phyloP scores from a whole-genome alignment of 2,113 vertebrate species.

The Mola mola region DNA sequence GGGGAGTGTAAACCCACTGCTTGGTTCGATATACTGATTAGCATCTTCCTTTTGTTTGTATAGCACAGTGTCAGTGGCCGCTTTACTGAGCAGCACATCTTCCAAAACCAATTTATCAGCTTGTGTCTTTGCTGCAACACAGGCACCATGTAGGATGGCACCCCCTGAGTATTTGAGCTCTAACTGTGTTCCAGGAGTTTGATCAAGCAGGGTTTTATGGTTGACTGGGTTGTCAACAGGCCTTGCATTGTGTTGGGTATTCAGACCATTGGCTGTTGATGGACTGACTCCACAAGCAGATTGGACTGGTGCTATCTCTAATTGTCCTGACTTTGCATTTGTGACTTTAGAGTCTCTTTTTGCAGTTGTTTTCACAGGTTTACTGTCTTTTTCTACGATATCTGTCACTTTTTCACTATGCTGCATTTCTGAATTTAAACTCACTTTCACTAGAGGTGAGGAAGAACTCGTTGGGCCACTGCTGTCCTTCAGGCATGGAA shows the following conservation, averaged over 20 bases:
- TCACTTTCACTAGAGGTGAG: slow-evolving; percentile 42
- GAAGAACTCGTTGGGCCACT: slow-evolving; percentile 32
- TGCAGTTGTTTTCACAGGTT: slow-evolving; percentile 18
- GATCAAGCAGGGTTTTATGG: slow-evolving; percentile 3
- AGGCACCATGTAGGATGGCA: neutral
- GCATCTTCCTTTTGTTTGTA: slow-evolving; percentile 16
- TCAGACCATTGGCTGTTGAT: neutral
- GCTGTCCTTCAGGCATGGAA: slow-evolving; percentile 30
- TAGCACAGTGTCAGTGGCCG: neutral
- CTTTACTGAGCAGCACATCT: neutral
- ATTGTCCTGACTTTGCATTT: slow-evolving; percentile 22
- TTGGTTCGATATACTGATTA: slow-evolving; percentile 3
- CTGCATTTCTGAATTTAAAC: slow-evolving; percentile 40
- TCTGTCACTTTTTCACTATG: slow-evolving; percentile 25
- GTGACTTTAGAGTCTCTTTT: neutral
- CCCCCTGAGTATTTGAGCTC: slow-evolving; percentile 8
- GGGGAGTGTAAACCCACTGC: neutral
- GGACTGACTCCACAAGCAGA: slow-evolving; percentile 7
- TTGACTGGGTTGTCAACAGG: slow-evolving; percentile 9
- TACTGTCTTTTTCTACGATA: slow-evolving; percentile 9
- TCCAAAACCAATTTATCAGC: slow-evolving; percentile 16
- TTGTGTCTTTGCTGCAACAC: slow-evolving; percentile 4
- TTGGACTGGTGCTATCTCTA: slow-evolving; percentile 1
- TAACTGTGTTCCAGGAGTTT: neutral
- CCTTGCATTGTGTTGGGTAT: slow-evolving; percentile 10